Base-by-base conservation (phyloP, 2,113 vertebrate species). In the Rousettus leschenaultii region DNA sequence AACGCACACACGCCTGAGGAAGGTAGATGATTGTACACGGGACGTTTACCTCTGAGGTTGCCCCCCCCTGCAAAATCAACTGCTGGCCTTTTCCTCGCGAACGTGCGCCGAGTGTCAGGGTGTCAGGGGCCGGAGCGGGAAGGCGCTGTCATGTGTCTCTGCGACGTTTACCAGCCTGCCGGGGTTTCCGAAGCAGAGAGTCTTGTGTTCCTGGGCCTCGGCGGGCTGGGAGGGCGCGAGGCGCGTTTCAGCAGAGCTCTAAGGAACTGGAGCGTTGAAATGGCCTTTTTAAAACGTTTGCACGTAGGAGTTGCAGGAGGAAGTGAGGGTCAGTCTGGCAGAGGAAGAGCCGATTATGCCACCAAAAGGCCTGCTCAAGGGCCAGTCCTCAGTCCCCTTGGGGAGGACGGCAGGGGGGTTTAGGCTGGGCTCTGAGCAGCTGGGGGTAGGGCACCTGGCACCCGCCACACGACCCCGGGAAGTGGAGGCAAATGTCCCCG, bases 21-120 rank as follows among this genome's bases (percentile, higher is more conserved):
- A 97, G 95, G 96, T 89, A 98, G 95, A 87, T 95, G 95, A 94
- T 80, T 48, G 48, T 71, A 86, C 87, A 82, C 65, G 86, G 86
- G 74, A 70, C 89, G 96, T 98, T 98, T 97, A 89, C 97, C 95
- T 98, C 73, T 63, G 95, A 97, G 94, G 86, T 88, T 86, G 95
- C 89, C 97, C 80, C 86, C 86, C 70, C 59, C 89, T 97, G 90
- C 88, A 98, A 98, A 98, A 97, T 38, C 82, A 96, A 95, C 98
- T 97, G 96, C 94, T 93, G 73, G 83, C 95, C 73, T 89, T 97
- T 94, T 95, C 97, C 91, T 96, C 53, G 35, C 2, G 19, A 75
- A 82, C 85, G 85, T 94, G 96, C 59, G 4, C 6, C 0, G 88
- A 57, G 78, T 96, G 61, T 82, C 71, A 97, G 97, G 86, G 16